Percentiles rank a stretch among this genome's conserved stretches.
Evolutionary conservation across 2,888 invertebrate genomes (phyloP).

Genomic region (Papilio gigon): DNA sequence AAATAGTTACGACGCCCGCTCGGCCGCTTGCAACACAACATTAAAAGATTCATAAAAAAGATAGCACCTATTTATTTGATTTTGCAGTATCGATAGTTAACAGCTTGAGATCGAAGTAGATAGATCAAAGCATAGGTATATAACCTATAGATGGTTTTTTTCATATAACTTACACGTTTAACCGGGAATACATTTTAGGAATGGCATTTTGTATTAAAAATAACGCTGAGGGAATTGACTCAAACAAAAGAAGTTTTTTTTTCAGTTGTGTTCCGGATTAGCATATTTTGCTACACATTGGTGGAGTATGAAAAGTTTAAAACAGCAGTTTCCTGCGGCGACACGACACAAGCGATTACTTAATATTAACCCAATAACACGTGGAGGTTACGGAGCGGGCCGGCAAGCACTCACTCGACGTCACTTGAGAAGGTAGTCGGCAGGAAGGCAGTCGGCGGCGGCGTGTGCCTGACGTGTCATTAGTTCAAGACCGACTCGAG

Average conservation of each 20-base stretch:
- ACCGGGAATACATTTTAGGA: no score
- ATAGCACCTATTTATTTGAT: not conserved
- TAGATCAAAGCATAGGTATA: not conserved
- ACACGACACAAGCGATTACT: conserved; percentile 1
- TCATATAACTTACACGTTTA: no score
- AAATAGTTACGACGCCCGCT: conserved; percentile 12
- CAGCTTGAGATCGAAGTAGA: not conserved
- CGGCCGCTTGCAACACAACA: not conserved
- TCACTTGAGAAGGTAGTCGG: conserved; percentile 26
- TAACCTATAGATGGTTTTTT: no score
- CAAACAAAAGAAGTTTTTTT: no score
- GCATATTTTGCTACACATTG: no score
- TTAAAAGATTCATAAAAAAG: not conserved
- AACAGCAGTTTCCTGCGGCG: no score
- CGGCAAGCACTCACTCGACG: not conserved
- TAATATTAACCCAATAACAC: conserved; percentile 10
- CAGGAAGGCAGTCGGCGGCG: conserved; percentile 13
- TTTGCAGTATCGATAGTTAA: not conserved
- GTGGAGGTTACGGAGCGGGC: conserved; percentile 3
- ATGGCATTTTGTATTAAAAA: no score
- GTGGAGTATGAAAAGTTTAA: no score
- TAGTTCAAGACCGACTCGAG: conserved; percentile 13
- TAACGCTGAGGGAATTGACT: no score
- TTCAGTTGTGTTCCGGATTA: no score
- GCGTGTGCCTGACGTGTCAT: conserved; percentile 19